Base-by-base conservation (phyloP, 2,888 invertebrate species). In the Temnothorax unifasciatus region DNA sequence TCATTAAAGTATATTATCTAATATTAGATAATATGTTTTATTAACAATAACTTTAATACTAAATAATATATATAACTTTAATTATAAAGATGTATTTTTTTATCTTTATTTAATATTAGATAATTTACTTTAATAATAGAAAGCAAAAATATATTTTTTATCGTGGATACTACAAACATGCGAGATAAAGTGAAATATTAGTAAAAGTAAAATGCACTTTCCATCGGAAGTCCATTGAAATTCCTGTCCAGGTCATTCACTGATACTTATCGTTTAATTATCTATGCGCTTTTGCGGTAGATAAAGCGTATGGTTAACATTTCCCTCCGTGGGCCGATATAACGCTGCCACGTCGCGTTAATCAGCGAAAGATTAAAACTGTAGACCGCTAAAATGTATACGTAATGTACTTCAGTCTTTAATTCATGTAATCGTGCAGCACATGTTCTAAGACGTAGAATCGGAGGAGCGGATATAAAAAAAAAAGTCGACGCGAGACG, bases 281-380 rank as follows among this genome's bases (percentile, higher is more conserved):
- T 77, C 68, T 63, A 50, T 75, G 34, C 47, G 21, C 18, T 75
- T 61, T 75, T 64, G 74, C 52, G 74, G 59, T 41, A 82, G 63
- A 52, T 82, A 75, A 44, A n/a, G 29, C 52, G n/a, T 75, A 52
- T 63, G 75, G 52, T 75, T 52, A 57, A 54, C 68, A 6, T 69
- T 77, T 77, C 54, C 68, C 41, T 68, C 11, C 41, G 41, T 44
- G 18, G 68, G 18, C 50, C 41, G 52, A 66, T 77, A 77, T 44
- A 41, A 41, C 44, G 18, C 13, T 13, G 25, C n/a, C n/a, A 54
- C 85, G 84, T 88, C 83, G 88, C 69, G 86, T 89, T 89, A 88
- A 88, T 88, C 85, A 85, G 69, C 61, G 64, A 71, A 83, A 87
- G 90, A 90, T 89, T 88, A 88, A 83, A 71, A 66, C 74, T 71